These are phyloP conservation scores for Catagonus wagneri DNA, from an alignment of 2,113 vertebrate genomes.

Conservation along the genomic window DNA sequence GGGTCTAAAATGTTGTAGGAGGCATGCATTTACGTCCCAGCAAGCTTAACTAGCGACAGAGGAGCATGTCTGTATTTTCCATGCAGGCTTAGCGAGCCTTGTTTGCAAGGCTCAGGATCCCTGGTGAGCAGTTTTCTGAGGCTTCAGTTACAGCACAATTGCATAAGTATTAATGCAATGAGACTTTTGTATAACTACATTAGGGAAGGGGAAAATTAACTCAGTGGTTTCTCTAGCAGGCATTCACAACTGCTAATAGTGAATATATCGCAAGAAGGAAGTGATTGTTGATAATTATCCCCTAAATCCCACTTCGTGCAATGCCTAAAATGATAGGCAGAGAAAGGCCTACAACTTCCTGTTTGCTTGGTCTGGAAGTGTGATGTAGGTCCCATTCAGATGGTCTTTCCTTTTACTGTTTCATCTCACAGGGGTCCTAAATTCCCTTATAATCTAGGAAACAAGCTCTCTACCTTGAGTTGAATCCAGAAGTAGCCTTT, in stretches of 20 bases:
- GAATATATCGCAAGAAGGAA: constrained; percentile 68
- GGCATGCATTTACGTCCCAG: constrained; percentile 81
- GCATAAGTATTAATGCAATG: constrained; percentile 81
- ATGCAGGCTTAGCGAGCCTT: constrained; percentile 76
- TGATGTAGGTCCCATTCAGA: background rate
- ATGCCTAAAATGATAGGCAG: constrained; percentile 38
- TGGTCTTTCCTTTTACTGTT: constrained; percentile 1
- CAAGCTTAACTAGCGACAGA: constrained; percentile 82
- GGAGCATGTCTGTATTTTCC: constrained; percentile 82
- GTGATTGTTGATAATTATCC: constrained; percentile 59
- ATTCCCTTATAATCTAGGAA: background rate
- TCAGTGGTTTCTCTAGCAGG: constrained; percentile 70
- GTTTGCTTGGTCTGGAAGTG: background rate
- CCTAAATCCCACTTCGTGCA: constrained; percentile 31
- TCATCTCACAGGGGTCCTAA: background rate
- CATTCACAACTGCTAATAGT: constrained; percentile 68
- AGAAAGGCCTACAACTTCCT: constrained; percentile 25
- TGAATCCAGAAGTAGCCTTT: constrained; percentile 56
- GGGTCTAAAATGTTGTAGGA: constrained; percentile 78
- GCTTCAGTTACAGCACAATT: constrained; percentile 80
- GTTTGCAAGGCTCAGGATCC: constrained; percentile 79
- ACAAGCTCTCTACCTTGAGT: background rate
- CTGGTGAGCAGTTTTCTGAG: constrained; percentile 82
- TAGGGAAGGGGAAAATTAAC: constrained; percentile 70
- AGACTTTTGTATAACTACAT: constrained; percentile 77